Evolutionary conservation across 2,888 invertebrate genomes (phyloP).

Genomic region (Ischnura elegans): DNA sequence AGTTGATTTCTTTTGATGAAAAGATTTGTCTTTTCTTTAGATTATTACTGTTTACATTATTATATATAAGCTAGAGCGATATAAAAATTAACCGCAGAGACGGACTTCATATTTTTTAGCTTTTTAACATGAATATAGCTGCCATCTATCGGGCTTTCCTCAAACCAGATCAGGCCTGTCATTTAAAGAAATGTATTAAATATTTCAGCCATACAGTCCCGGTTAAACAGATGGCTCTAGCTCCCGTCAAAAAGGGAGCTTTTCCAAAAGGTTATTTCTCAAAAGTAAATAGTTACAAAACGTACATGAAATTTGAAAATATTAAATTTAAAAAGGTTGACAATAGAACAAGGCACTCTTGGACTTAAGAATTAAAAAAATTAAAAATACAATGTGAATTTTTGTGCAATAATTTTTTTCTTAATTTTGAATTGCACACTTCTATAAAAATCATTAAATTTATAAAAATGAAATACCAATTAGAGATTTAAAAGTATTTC

Average conservation of each 20-base stretch:
- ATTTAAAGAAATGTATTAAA: constrained; percentile 54
- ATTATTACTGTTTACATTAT: background rate
- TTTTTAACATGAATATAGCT: constrained; percentile 68
- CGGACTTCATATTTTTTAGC: constrained; percentile 63
- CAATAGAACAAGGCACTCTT: background rate
- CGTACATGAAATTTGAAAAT: background rate
- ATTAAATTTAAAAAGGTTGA: background rate
- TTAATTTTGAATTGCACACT: background rate
- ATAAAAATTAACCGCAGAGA: constrained; percentile 15
- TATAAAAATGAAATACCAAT: background rate
- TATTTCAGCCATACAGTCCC: constrained; percentile 32
- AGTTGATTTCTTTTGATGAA: too few relatives aligned
- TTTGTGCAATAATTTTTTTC: background rate
- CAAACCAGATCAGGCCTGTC: constrained; percentile 70
- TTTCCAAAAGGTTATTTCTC: background rate
- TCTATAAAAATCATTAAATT: background rate
- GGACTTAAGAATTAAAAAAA: background rate
- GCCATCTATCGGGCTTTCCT: constrained; percentile 71
- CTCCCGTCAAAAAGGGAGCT: background rate
- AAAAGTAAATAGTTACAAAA: background rate
- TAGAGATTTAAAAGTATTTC: background rate
- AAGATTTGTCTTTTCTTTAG: background rate
- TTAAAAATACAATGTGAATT: background rate
- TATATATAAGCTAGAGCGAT: background rate
- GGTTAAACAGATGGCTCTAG: constrained; percentile 37